A percentile compares a stretch with the other conserved stretches of the same genome.
These are phyloP conservation scores for Gadopsis bispinosus DNA, from an alignment of 2,797 vertebrate genomes.

Conservation along the genomic window DNA sequence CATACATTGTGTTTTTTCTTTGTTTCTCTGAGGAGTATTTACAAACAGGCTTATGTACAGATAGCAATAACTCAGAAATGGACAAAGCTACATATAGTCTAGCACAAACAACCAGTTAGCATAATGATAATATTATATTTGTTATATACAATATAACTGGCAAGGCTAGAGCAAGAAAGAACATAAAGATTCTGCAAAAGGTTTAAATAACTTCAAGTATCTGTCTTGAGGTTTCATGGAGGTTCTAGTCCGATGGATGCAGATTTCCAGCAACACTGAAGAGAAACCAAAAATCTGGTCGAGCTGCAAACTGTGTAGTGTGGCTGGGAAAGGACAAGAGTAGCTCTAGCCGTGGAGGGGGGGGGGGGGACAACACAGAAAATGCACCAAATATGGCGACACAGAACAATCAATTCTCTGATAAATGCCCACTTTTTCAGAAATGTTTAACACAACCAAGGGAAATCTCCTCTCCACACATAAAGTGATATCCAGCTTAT, in stretches of 20 bases:
- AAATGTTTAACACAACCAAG: slow-evolving; percentile 48
- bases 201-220: slow-evolving; percentile 84
- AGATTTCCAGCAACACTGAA: slow-evolving; percentile 58
- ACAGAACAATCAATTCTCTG: slow-evolving; percentile 62
- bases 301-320: slow-evolving; percentile 61
- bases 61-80: slow-evolving; percentile 69
- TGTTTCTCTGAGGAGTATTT: slow-evolving; percentile 82
- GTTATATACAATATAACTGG: slow-evolving; percentile 82
- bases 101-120: slow-evolving; percentile 77
- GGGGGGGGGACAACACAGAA: slow-evolving; percentile 38
- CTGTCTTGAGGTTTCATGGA: slow-evolving; percentile 78
- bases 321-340: slow-evolving; percentile 47
- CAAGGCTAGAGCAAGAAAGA: slow-evolving; percentile 72
- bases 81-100: slow-evolving; percentile 71
- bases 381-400: slow-evolving; percentile 51
- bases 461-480: slow-evolving; percentile 50
- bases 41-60: slow-evolving; percentile 82
- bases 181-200: slow-evolving; percentile 69
- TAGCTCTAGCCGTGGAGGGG: slow-evolving; percentile 45
- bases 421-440: slow-evolving; percentile 68
- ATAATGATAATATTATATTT: slow-evolving; percentile 78
- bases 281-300: slow-evolving; percentile 45
- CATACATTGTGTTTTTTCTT: slow-evolving; percentile 78
- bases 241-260: slow-evolving; percentile 66
- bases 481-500: slow-evolving; percentile 77